phyloP scores from a whole-genome alignment of 2,797 vertebrate species.

The Diplodus puntazzo region DNA sequence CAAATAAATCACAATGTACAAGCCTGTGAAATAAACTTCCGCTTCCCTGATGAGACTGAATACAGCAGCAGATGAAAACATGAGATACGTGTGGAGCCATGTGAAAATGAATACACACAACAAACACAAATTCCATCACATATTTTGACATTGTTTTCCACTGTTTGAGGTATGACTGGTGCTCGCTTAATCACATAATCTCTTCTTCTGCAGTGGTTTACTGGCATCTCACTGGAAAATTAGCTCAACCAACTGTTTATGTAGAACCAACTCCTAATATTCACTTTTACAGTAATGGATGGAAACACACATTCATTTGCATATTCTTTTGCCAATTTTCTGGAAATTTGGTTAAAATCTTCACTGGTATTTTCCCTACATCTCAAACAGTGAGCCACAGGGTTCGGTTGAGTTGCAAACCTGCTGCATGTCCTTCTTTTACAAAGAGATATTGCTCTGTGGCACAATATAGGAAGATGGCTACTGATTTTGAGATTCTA shows the following conservation, averaged over 20 bases:
- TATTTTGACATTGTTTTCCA: background rate
- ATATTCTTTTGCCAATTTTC: background rate
- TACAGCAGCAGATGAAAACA: background rate
- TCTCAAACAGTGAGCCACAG: background rate
- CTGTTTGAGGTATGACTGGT: background rate
- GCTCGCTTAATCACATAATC: background rate
- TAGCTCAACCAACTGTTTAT: background rate
- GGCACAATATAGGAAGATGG: background rate
- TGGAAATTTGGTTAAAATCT: too few relatives aligned
- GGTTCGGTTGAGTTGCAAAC: background rate
- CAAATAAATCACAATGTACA: background rate
- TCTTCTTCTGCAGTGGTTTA: background rate
- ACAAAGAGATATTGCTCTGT: background rate
- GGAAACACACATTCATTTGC: background rate
- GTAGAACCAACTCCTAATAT: background rate
- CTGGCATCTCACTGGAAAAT: background rate
- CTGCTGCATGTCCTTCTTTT: too few relatives aligned
- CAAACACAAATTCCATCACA: background rate
- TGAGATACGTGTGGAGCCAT: background rate
- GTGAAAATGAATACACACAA: too few relatives aligned
- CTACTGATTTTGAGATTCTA: background rate
- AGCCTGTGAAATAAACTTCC: background rate
- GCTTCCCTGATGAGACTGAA: background rate
- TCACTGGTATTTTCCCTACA: background rate
- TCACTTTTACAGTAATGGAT: background rate